phyloP scores from a whole-genome alignment of 2,888 invertebrate genomes.

The Cyclophora albipunctata region DNA sequence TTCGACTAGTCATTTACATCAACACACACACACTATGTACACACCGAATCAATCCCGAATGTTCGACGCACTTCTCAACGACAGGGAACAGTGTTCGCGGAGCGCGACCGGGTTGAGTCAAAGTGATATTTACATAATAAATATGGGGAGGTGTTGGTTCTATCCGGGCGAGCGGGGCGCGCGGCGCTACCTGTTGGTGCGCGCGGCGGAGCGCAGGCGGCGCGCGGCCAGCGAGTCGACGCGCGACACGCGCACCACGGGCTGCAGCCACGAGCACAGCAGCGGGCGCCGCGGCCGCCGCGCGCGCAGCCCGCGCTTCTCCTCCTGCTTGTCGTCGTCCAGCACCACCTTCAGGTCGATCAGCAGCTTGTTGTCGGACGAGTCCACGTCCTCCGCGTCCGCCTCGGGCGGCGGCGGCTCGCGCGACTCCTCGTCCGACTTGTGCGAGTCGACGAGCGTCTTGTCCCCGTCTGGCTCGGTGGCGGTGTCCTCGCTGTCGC shows the following conservation, averaged over 20 bases:
- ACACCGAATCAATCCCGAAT: conserved; percentile 13
- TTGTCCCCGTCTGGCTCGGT: conserved; percentile 40
- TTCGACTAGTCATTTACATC: conserved; percentile 6
- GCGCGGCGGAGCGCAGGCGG: conserved; percentile 48
- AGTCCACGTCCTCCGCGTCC: conserved; percentile 23
- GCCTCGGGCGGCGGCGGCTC: conserved; percentile 19
- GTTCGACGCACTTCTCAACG: conserved; percentile 21
- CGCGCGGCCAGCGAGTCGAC: conserved; percentile 63
- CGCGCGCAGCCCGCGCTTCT: conserved; percentile 33
- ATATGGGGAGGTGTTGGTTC: background rate
- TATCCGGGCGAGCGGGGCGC: conserved; percentile 38
- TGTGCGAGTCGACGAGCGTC: conserved; percentile 22
- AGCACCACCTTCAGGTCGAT: conserved; percentile 37
- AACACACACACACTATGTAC: conserved; percentile 38
- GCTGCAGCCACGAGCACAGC: conserved; percentile 71
- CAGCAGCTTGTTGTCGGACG: conserved; percentile 27
- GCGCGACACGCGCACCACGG: conserved; percentile 80
- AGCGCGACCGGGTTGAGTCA: conserved; percentile 7
- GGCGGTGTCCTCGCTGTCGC: conserved; percentile 48
- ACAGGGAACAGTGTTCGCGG: conserved; percentile 35
- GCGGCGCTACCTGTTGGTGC: conserved; percentile 18
- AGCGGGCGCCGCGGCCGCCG: conserved; percentile 37
- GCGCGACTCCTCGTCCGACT: conserved; percentile 26
- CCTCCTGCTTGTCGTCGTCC: conserved; percentile 33
- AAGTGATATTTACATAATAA: conserved; percentile 17